Conservation (phyloP, 2,797 vertebrate genomes). For the Hippocampus kuda region DNA sequence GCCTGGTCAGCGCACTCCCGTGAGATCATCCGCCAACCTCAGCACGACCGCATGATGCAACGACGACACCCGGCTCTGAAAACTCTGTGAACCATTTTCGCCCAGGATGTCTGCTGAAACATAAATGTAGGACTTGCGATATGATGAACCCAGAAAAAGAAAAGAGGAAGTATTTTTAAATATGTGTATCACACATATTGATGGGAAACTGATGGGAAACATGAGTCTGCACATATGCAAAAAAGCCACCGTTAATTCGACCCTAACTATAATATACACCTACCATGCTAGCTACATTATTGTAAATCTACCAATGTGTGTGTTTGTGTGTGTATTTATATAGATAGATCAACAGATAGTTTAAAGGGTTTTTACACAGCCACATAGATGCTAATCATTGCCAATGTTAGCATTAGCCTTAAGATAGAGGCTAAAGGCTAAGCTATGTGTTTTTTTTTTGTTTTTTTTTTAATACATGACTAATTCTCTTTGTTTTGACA, state of each 20-base stretch:
- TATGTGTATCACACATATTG: no score
- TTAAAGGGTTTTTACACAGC: no score
- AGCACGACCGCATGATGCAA: conserved; percentile 32
- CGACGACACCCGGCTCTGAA: conserved; percentile 28
- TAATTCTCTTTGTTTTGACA: no score
- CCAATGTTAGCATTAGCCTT: no score
- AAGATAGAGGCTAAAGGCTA: no score
- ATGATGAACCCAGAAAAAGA: not conserved
- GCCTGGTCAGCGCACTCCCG: conserved; percentile 29
- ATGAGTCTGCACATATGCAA: not conserved
- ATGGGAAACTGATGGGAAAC: not conserved
- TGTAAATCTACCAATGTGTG: no score
- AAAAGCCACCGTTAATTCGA: not conserved
- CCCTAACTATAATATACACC: not conserved
- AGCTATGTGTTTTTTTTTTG: no score
- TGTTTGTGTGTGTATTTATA: no score
- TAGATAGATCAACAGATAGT: no score
- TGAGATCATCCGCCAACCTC: conserved; percentile 53
- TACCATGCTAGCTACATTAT: no score
- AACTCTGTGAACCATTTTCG: conserved; percentile 21
- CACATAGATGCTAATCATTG: no score
- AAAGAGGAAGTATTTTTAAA: not conserved
- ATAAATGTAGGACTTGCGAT: not conserved
- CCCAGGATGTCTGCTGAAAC: conserved; percentile 7
- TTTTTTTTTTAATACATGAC: no score